These are phyloP conservation scores for Podocnemis expansa DNA, from an alignment of 2,113 vertebrate genomes.

Conservation along the genomic window DNA sequence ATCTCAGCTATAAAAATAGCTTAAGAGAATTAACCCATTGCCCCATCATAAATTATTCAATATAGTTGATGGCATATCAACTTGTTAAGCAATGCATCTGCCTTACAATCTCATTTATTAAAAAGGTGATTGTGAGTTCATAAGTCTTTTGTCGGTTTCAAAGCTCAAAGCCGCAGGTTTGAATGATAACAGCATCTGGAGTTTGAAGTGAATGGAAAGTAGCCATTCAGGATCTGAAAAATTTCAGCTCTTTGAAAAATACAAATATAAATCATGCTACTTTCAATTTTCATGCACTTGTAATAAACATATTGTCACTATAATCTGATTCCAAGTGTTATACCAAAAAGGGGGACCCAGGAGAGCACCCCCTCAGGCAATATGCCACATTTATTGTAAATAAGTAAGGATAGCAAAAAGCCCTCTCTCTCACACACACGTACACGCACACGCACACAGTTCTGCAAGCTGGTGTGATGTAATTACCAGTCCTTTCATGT, in stretches of 20 bases:
- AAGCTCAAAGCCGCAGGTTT: slow-evolving; percentile 27
- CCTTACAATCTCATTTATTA: background rate
- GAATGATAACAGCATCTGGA: slow-evolving; percentile 37
- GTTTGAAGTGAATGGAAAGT: slow-evolving; percentile 47
- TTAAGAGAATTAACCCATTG: slow-evolving; percentile 1
- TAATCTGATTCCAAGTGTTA: slow-evolving; percentile 44
- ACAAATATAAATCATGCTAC: background rate
- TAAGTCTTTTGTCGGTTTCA: slow-evolving; percentile 50
- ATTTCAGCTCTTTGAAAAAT: slow-evolving; percentile 42
- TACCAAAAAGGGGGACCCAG: too few relatives aligned
- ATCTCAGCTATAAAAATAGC: slow-evolving; percentile 48
- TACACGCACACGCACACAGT: too few relatives aligned
- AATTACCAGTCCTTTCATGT: too few relatives aligned
- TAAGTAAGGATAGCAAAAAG: too few relatives aligned
- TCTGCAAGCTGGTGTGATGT: too few relatives aligned
- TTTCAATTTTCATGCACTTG: slow-evolving; percentile 30
- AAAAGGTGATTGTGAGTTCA: slow-evolving; percentile 17
- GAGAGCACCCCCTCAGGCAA: too few relatives aligned
- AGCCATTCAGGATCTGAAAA: slow-evolving; percentile 36
- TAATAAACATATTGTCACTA: background rate
- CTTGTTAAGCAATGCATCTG: slow-evolving; percentile 22
- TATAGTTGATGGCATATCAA: background rate
- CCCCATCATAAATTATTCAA: background rate
- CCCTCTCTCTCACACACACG: too few relatives aligned
- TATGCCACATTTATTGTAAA: too few relatives aligned